phyloP scores from a whole-genome alignment of 2,888 invertebrate species.

The Gymnosoma rotundatum region DNA sequence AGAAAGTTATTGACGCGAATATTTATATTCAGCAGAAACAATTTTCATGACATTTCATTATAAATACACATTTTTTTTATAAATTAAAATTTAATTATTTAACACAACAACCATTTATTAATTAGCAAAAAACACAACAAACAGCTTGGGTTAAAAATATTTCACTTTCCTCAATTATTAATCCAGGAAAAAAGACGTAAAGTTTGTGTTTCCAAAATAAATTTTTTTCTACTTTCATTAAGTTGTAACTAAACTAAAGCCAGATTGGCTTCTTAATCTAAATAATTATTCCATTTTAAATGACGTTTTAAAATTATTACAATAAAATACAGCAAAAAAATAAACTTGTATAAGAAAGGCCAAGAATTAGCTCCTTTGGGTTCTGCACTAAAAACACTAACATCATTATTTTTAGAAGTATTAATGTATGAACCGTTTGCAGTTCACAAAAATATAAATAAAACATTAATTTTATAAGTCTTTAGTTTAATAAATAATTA shows the following conservation, averaged over 20 bases:
- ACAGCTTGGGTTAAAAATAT: constrained; percentile 6
- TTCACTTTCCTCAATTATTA: not conserved
- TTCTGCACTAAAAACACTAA: constrained; percentile 10
- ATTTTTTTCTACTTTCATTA: not conserved
- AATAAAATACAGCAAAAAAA: constrained; percentile 26
- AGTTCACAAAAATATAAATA: constrained; percentile 8
- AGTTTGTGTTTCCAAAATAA: constrained; percentile 21
- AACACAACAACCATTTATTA: constrained; percentile 27
- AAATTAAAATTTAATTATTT: constrained; percentile 50
- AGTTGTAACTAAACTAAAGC: not conserved
- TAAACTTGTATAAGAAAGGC: not conserved
- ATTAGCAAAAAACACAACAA: not conserved
- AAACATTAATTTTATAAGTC: constrained; percentile 54
- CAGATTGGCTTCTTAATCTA: constrained; percentile 6
- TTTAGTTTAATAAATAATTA: constrained; percentile 57
- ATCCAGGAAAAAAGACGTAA: not conserved
- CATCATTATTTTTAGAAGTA: not conserved
- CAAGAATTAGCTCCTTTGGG: not conserved
- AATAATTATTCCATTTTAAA: constrained; percentile 22
- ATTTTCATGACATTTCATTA: constrained; percentile 65
- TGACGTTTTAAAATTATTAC: constrained; percentile 12
- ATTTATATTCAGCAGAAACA: constrained; percentile 69
- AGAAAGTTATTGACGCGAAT: constrained; percentile 69
- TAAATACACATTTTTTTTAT: constrained; percentile 28
- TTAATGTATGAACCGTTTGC: not conserved